A percentile compares a stretch with the other conserved stretches of the same genome.
phyloP scores from a whole-genome alignment of 2,888 invertebrate genomes.

The Tetragonisca angustula region DNA sequence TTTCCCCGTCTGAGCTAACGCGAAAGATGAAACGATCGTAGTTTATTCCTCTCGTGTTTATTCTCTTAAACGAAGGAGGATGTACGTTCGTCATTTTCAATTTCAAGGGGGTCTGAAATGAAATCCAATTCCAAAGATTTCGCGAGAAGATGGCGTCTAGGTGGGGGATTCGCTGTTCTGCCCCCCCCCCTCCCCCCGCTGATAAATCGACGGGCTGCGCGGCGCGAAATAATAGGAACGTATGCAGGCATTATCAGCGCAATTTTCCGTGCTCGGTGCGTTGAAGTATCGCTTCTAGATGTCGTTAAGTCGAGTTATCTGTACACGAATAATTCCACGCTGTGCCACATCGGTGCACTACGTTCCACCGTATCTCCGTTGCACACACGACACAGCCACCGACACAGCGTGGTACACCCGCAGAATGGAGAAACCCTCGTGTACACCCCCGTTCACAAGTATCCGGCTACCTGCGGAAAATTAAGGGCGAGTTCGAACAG shows the following conservation, averaged over 20 bases:
- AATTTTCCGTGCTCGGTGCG: slow-evolving; percentile 61
- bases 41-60: too few relatives aligned
- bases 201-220: slow-evolving; percentile 27
- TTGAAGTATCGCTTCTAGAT: slow-evolving; percentile 63
- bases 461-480: background rate
- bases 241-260: slow-evolving; percentile 60
- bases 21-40: too few relatives aligned
- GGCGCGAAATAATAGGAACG: slow-evolving; percentile 52
- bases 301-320: slow-evolving; percentile 76
- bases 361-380: slow-evolving; percentile 71
- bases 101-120: too few relatives aligned
- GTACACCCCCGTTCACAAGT: slow-evolving; percentile 1
- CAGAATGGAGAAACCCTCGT: slow-evolving; percentile 19
- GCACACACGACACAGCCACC: slow-evolving; percentile 56
- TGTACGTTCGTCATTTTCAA: too few relatives aligned
- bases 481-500: background rate
- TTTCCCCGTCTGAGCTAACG: too few relatives aligned
- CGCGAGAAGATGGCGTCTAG: background rate
- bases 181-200: too few relatives aligned
- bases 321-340: slow-evolving; percentile 66
- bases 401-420: background rate
- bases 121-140: too few relatives aligned
- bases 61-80: too few relatives aligned
- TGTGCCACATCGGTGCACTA: slow-evolving; percentile 55
- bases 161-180: too few relatives aligned